Percentiles rank a stretch among this genome's conserved stretches.
Conservation (phyloP, 2,113 vertebrate genomes). For the Gnathonemus longibarbis region DNA sequence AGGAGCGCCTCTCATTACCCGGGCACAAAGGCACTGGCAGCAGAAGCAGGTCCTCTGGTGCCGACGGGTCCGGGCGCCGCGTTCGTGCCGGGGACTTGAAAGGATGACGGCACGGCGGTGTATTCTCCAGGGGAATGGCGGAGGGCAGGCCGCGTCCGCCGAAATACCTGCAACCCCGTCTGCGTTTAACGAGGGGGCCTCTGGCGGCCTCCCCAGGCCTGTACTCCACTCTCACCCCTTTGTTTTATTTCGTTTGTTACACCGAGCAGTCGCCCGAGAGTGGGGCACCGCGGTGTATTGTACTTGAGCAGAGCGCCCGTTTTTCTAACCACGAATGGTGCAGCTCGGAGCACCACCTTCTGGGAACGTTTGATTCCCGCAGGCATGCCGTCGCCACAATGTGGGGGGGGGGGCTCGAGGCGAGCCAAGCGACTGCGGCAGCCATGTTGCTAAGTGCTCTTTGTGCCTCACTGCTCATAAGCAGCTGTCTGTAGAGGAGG, state of each 20-base stretch:
- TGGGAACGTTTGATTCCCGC: constrained; percentile 13
- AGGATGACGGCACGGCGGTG: constrained; percentile 27
- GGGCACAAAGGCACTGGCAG: constrained; percentile 39
- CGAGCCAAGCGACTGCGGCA: not conserved
- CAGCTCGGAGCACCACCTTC: constrained; percentile 15
- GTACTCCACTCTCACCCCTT: not conserved
- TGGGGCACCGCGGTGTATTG: not conserved
- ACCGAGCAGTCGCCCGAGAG: constrained; percentile 28
- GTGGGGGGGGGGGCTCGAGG: not conserved
- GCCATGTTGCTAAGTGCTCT: constrained; percentile 3
- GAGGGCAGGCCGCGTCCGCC: constrained; percentile 22
- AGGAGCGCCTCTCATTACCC: constrained; percentile 57
- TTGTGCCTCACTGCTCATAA: not conserved
- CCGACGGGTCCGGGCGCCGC: constrained; percentile 21
- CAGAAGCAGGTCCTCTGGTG: constrained; percentile 41
- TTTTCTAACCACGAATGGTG: constrained; percentile 14
- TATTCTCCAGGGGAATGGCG: constrained; percentile 23
- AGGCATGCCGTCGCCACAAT: constrained; percentile 18
- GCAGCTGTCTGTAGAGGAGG: not conserved
- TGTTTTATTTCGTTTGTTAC: constrained; percentile 11
- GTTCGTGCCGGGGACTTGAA: constrained; percentile 25
- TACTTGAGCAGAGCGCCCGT: not conserved
- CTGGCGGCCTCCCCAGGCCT: not conserved
- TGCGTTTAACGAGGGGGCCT: constrained; percentile 36
- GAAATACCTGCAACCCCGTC: constrained; percentile 18